A percentile compares a stretch with the other conserved stretches of the same genome.
These are phyloP conservation scores for Drosophila varians DNA, from an alignment of 1,140 invertebrate genomes.

Conservation along the genomic window DNA sequence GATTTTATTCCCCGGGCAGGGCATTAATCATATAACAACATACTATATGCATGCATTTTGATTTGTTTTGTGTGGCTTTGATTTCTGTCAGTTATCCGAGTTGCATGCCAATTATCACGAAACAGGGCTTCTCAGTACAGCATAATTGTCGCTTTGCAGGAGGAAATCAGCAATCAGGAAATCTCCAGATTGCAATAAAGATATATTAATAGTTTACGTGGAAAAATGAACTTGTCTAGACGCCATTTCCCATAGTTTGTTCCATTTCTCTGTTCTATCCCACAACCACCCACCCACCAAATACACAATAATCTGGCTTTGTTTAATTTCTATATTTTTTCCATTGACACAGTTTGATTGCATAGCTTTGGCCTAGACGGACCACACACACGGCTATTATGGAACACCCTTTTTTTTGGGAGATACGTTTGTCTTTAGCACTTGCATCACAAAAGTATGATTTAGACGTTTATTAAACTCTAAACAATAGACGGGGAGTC, in stretches of 20 bases:
- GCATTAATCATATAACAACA: constrained; percentile 68
- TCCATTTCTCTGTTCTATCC: constrained; percentile 13
- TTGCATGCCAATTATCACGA: constrained; percentile 70
- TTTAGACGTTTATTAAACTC: constrained; percentile 76
- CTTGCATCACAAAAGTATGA: constrained; percentile 76
- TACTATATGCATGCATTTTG: constrained; percentile 64
- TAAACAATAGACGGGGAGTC: constrained; percentile 53
- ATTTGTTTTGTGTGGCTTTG: constrained; percentile 74
- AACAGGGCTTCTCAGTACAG: constrained; percentile 1
- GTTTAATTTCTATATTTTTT: constrained; percentile 10
- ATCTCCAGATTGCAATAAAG: constrained; percentile 9
- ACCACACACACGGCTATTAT: constrained; percentile 40
- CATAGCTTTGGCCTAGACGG: neutral
- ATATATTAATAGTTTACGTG: neutral
- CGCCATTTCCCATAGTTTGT: constrained; percentile 9
- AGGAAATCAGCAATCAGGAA: constrained; percentile 4
- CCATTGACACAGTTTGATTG: constrained; percentile 36
- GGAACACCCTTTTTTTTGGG: no score
- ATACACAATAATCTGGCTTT: neutral
- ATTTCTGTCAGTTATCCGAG: constrained; percentile 63
- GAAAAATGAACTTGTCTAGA: constrained; percentile 1
- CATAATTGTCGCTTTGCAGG: constrained; percentile 6
- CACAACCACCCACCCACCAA: constrained; percentile 17
- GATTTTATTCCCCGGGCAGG: constrained; percentile 66
- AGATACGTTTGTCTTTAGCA: constrained; percentile 77